These are phyloP conservation scores for Dallia pectoralis DNA, from an alignment of 2,797 vertebrate genomes.

Conservation along the genomic window DNA sequence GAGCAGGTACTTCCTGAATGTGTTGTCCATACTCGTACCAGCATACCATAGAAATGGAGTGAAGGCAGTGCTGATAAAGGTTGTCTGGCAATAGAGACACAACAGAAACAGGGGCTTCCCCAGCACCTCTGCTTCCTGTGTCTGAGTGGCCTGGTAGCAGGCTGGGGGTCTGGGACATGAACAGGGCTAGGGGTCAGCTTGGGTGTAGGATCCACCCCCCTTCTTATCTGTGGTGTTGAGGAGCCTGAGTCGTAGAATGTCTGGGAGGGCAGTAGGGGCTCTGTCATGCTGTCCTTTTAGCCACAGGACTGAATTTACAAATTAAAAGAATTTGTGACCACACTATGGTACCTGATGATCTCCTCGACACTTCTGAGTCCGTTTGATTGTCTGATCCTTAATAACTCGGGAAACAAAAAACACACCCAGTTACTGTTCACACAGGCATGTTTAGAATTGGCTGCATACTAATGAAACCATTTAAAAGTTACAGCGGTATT, in stretches of 20 bases:
- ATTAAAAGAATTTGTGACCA: no score
- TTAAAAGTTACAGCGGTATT: no score
- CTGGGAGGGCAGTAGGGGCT: conserved; percentile 43
- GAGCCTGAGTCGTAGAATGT: conserved; percentile 52
- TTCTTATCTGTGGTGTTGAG: conserved; percentile 63
- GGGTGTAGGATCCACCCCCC: conserved; percentile 21
- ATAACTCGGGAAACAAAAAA: no score
- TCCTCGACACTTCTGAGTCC: no score
- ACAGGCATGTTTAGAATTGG: no score
- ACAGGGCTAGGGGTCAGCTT: conserved; percentile 22
- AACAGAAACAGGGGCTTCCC: conserved; percentile 43
- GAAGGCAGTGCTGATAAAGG: conserved; percentile 38
- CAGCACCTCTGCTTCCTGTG: conserved; percentile 44
- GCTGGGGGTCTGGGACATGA: conserved; percentile 4
- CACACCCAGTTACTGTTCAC: no score
- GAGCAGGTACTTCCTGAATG: conserved; percentile 20
- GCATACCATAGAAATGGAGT: conserved; percentile 12
- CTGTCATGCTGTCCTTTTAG: conserved; percentile 21
- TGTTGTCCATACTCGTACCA: conserved; percentile 28
- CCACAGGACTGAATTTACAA: background rate
- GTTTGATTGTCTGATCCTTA: no score
- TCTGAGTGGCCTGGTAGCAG: conserved; percentile 21
- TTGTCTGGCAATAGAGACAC: conserved; percentile 20
- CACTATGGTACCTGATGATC: no score
- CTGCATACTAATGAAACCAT: no score